Base-by-base conservation (phyloP, 1,140 invertebrate species). In the Globodera rostochiensis region DNA sequence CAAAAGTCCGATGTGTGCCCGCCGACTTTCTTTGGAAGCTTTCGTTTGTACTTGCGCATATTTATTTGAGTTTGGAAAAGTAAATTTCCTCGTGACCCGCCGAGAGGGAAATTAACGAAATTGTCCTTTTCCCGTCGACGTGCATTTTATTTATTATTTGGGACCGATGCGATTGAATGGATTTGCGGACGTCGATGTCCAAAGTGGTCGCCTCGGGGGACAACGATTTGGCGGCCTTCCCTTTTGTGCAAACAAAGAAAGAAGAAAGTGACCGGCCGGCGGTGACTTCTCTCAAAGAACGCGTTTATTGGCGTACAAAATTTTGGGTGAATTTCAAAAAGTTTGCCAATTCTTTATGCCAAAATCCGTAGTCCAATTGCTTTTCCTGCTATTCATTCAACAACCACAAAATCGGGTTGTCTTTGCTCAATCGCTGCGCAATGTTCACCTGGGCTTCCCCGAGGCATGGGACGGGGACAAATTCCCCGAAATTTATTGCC, bases 401-500 rank as follows among this genome's bases (percentile, higher is more conserved):
- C 49, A 19, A 83, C 60, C 13, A 11, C 47, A 82, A 57, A 49
- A 15, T 15, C 50, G 15, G 19, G 0, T 3, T 13, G 11, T 75
- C 15, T 4, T 11, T 64, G 85, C 85, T 53, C 84, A 85, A 60
- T 82, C 66, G 74, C 81, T 87, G 46, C 84, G 74, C 19, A 84
- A 85, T 57, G 86, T 86, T n/a, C 86, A 88, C 64, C 79, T 88
- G 9, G 87, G 88, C 21, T 89, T 89, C 80, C 88, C 88, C 13
- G 88, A 90, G 78, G 80, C 87, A 47, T 89, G 88, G 88, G 87
- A 89, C 81, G 88, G 88, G 13, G 88, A 89, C 74, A 90, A 88
- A 78, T 90, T 87, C 79, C 74, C 80, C 49, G 87, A 89, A 73
- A 47, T 71, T 36, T 88, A 86, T 70, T 89, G 88, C 77, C 88